A percentile compares a stretch with the other conserved stretches of the same genome.
phyloP scores from a whole-genome alignment of 2,888 invertebrate genomes.

The Pilophorus perplexus region DNA sequence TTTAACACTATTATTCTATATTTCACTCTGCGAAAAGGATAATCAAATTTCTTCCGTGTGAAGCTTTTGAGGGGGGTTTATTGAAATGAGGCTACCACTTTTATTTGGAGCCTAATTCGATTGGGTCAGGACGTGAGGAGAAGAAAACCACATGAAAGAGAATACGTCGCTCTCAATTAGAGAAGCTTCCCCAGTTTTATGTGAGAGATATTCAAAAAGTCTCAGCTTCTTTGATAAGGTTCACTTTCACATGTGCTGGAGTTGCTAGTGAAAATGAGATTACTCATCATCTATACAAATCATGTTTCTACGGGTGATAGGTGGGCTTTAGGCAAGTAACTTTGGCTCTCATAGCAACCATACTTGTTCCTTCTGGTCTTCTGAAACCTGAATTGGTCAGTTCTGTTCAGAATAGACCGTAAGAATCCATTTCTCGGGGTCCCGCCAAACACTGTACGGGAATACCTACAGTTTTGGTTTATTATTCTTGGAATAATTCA shows the following conservation, averaged over 20 bases:
- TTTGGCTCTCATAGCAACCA: no score
- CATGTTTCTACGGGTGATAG: no score
- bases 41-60: conserved; percentile 40
- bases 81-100: conserved; percentile 44
- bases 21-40: conserved; percentile 37
- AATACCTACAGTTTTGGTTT: no score
- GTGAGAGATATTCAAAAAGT: conserved; percentile 36
- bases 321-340: no score
- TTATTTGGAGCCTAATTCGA: conserved; percentile 38
- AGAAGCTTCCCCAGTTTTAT: conserved; percentile 19
- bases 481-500: no score
- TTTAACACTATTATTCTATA: conserved; percentile 41
- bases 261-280: not conserved
- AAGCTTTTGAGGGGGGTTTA: conserved; percentile 41
- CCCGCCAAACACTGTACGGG: no score
- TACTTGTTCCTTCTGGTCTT: no score
- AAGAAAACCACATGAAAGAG: conserved; percentile 37
- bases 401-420: no score
- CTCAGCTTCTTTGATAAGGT: conserved; percentile 34
- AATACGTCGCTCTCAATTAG: conserved; percentile 34
- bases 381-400: no score
- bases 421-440: no score
- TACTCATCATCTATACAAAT: not conserved
- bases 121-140: conserved; percentile 39
- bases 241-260: conserved; percentile 16